Evolutionary conservation across 2,113 vertebrate species (phyloP).

Genomic region (Acanthochromis polyacanthus): DNA sequence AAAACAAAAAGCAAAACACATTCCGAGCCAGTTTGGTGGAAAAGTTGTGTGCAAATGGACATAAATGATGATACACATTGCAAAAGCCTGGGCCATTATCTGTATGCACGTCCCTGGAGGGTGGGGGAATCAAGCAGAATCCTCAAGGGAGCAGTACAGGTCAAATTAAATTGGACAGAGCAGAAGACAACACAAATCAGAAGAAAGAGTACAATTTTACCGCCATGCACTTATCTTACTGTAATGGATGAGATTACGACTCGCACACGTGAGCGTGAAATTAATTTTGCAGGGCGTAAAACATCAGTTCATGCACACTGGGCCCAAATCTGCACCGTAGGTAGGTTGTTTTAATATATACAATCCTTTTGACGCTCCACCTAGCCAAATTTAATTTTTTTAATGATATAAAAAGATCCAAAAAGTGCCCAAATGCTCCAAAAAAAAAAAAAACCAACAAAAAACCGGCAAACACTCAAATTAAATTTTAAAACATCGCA

Average conservation of each 20-base stretch:
- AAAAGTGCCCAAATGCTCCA: too few relatives aligned
- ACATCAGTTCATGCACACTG: neutral
- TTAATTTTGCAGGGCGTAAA: neutral
- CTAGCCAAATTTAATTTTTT: too few relatives aligned
- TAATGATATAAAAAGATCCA: too few relatives aligned
- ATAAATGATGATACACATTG: neutral
- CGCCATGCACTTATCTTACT: neutral
- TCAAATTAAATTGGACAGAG: neutral
- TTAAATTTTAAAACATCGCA: neutral
- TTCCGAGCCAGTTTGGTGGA: neutral
- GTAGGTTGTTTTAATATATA: too few relatives aligned
- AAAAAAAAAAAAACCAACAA: too few relatives aligned
- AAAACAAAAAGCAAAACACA: conserved; percentile 32
- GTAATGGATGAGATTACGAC: neutral
- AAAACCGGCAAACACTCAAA: neutral
- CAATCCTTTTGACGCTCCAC: too few relatives aligned
- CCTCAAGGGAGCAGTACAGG: conserved; percentile 7
- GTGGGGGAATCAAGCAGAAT: neutral
- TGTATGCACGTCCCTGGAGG: neutral
- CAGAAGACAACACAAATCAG: neutral
- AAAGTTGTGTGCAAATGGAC: conserved; percentile 1
- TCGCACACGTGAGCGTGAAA: neutral
- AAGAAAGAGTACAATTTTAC: neutral
- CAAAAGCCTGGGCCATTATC: neutral
- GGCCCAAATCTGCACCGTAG: neutral